Conservation (phyloP, 2,888 invertebrate genomes). For the Synanthedon vespiformis region DNA sequence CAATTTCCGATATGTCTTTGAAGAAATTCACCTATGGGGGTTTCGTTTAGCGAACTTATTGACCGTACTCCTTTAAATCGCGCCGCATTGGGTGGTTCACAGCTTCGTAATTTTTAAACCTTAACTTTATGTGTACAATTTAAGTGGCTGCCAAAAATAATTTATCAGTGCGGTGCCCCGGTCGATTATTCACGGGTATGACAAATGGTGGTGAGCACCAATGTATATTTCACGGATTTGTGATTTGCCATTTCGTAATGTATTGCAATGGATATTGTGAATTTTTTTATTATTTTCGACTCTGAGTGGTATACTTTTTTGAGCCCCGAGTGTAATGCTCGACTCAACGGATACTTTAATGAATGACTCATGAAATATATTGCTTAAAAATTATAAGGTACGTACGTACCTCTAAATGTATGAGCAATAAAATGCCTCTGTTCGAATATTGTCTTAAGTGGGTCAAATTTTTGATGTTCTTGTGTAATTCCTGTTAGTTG, state of each 20-base stretch:
- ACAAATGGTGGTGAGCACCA: slow-evolving; percentile 37
- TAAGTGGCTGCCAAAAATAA: slow-evolving; percentile 47
- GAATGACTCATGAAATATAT: slow-evolving; percentile 2
- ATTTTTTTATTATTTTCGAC: slow-evolving; percentile 9
- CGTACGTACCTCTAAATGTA: too few species aligned
- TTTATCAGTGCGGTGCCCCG: slow-evolving; percentile 30
- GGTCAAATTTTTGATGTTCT: too few species aligned
- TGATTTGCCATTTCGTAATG: slow-evolving; percentile 28
- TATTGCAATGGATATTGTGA: slow-evolving; percentile 18
- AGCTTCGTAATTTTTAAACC: slow-evolving; percentile 19
- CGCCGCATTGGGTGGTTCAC: slow-evolving; percentile 23
- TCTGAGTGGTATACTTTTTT: slow-evolving; percentile 7
- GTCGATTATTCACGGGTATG: slow-evolving; percentile 50
- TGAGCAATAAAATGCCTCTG: too few species aligned
- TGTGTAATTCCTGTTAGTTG: too few species aligned
- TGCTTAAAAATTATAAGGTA: background rate
- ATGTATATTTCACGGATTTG: slow-evolving; percentile 54
- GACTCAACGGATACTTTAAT: background rate
- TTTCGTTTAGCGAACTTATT: too few species aligned
- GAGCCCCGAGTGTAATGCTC: slow-evolving; percentile 9
- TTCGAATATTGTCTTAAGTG: too few species aligned
- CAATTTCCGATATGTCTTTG: too few species aligned
- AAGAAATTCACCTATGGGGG: background rate
- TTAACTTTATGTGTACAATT: slow-evolving; percentile 26
- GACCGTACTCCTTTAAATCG: background rate